Evolutionary conservation across 2,888 invertebrate species (phyloP).

Genomic region (Arrhopalites spinosus): DNA sequence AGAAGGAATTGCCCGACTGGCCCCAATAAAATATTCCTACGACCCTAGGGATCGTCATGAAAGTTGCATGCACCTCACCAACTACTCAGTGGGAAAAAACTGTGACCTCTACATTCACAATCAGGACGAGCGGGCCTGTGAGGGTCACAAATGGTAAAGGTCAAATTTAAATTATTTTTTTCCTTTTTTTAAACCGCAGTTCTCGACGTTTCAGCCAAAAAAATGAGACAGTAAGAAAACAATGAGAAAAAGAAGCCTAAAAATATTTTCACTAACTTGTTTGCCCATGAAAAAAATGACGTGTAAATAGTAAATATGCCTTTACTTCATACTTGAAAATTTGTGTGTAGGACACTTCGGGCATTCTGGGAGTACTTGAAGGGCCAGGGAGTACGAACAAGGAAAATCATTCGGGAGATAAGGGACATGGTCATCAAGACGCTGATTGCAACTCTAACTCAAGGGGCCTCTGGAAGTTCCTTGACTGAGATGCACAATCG

Average conservation of each 20-base stretch:
- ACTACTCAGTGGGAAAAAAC: conserved; percentile 86
- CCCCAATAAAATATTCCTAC: conserved; percentile 78
- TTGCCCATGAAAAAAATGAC: too few relatives aligned
- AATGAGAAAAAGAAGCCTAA: too few relatives aligned
- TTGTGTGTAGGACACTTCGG: conserved; percentile 75
- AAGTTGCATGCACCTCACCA: conserved; percentile 89
- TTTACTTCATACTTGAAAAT: too few relatives aligned
- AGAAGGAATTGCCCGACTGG: neutral
- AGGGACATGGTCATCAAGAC: conserved; percentile 91
- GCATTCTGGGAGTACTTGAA: conserved; percentile 77
- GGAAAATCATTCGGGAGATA: conserved; percentile 79
- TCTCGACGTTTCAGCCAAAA: too few relatives aligned
- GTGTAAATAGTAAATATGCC: too few relatives aligned
- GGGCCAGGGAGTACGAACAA: conserved; percentile 74
- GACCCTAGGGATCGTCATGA: conserved; percentile 77
- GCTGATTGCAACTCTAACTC: conserved; percentile 81
- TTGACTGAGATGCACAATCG: conserved; percentile 75
- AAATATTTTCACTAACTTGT: too few relatives aligned
- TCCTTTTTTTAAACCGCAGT: conserved; percentile 38
- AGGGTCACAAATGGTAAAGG: conserved; percentile 90
- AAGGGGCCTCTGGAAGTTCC: conserved; percentile 66
- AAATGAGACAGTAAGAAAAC: too few relatives aligned
- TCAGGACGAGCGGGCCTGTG: conserved; percentile 84
- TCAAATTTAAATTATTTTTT: conserved; percentile 5
- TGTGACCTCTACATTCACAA: conserved; percentile 84